These are phyloP conservation scores for Caenorhabditis sp. DNA, from an alignment of 2,888 invertebrate genomes.

Conservation along the genomic window DNA sequence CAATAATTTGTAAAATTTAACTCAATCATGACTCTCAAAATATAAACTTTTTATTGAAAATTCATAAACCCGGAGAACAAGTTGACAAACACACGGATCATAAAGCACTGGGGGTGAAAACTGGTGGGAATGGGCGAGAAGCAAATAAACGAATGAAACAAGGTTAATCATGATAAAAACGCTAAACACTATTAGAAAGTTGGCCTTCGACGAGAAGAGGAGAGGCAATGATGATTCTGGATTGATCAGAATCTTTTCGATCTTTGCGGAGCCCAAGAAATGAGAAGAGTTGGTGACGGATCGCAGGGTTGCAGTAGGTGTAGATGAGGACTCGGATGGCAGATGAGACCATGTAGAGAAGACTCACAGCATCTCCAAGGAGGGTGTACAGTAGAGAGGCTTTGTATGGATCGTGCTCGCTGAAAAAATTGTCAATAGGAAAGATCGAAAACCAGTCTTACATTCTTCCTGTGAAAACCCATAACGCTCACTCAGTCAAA, in stretches of 20 bases:
- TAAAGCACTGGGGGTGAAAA: constrained; percentile 28
- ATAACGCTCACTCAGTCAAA: not conserved
- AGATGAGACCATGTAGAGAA: constrained; percentile 74
- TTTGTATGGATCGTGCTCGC: constrained; percentile 73
- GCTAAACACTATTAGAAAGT: constrained; percentile 49
- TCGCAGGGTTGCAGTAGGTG: constrained; percentile 71
- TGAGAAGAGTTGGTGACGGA: constrained; percentile 64
- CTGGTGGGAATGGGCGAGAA: not conserved
- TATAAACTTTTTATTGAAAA: constrained; percentile 8
- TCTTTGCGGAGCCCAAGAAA: constrained; percentile 30
- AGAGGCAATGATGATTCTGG: constrained; percentile 46
- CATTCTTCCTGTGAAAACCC: not conserved
- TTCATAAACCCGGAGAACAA: not conserved
- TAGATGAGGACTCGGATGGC: constrained; percentile 78
- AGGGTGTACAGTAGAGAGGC: constrained; percentile 77
- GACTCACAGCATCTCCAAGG: constrained; percentile 74
- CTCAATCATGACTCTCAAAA: not conserved
- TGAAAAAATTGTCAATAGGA: constrained; percentile 36
- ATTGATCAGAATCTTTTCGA: constrained; percentile 54
- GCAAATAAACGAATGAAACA: not conserved
- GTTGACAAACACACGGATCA: constrained; percentile 9
- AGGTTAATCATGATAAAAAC: constrained; percentile 16
- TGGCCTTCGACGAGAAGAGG: constrained; percentile 45
- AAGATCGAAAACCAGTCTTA: not conserved
- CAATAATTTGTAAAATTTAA: not conserved